Evolutionary conservation across 2,888 invertebrate species (phyloP).

Genomic region (Latheticus oryzae): DNA sequence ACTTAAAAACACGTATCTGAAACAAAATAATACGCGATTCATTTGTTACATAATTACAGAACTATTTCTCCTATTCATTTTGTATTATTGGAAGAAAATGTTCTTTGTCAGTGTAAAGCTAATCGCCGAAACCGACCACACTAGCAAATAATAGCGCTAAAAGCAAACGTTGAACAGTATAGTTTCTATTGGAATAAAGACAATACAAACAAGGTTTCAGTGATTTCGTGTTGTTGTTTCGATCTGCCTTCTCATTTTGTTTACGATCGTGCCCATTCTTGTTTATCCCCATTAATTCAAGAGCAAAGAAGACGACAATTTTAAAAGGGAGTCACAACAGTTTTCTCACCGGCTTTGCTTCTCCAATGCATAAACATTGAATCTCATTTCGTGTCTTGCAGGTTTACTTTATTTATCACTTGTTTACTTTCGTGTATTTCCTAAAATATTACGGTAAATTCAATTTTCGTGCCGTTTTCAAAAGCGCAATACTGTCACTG

Average conservation of each 20-base stretch:
- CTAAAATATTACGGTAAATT: slow-evolving; percentile 5
- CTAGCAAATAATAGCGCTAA: no score
- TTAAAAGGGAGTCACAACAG: slow-evolving; percentile 4
- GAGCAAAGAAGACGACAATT: slow-evolving; percentile 20
- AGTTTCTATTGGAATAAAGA: no score
- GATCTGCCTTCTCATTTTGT: slow-evolving; percentile 24
- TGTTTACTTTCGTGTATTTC: slow-evolving; percentile 4
- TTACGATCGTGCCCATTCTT: slow-evolving; percentile 5
- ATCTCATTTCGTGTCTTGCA: not conserved
- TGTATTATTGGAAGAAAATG: no score
- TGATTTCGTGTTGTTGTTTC: slow-evolving; percentile 13
- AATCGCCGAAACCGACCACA: no score
- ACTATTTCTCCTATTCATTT: no score
- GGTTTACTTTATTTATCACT: slow-evolving; percentile 6
- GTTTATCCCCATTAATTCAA: slow-evolving; percentile 17
- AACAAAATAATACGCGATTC: no score
- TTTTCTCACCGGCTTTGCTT: not conserved
- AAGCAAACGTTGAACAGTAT: no score
- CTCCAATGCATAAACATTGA: not conserved
- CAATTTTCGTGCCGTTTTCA: slow-evolving; percentile 5
- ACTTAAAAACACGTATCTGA: no score
- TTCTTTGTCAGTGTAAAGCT: no score
- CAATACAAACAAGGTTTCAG: slow-evolving; percentile 3
- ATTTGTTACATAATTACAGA: no score
- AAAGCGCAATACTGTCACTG: slow-evolving; percentile 1